Conservation (phyloP, 53 echinoderm and acorn worm species). For the Stichopus horrens region DNA sequence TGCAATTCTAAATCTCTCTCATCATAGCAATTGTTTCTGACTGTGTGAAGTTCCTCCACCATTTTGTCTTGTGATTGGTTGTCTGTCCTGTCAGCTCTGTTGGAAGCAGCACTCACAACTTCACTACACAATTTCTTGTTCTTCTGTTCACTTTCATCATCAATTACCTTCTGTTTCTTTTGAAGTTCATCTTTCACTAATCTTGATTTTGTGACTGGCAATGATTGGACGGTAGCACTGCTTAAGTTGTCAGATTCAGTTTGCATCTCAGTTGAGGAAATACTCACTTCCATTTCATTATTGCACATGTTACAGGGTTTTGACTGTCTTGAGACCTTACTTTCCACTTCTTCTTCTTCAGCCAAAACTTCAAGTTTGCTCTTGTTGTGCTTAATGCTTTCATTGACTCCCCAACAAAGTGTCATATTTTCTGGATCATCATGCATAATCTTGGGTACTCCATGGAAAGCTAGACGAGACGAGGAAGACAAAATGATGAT, state of each 20-base stretch:
- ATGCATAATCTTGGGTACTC: constrained; percentile 77
- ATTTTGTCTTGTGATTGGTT: too few relatives aligned
- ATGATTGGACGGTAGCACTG: too few relatives aligned
- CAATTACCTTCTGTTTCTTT: too few relatives aligned
- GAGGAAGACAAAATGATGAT: constrained; percentile 75
- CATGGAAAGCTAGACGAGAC: constrained; percentile 79
- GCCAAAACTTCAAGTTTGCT: background rate
- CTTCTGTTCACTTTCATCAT: too few relatives aligned
- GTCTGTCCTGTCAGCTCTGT: too few relatives aligned
- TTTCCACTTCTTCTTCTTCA: background rate
- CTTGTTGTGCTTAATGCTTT: background rate
- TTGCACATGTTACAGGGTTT: background rate
- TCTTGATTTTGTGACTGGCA: too few relatives aligned
- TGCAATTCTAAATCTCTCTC: too few relatives aligned
- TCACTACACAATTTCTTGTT: too few relatives aligned
- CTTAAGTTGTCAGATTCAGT: background rate
- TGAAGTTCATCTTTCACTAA: too few relatives aligned
- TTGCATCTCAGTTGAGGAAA: background rate
- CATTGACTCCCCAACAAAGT: constrained; percentile 23
- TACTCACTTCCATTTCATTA: background rate
- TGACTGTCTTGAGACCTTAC: background rate
- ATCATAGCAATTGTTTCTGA: too few relatives aligned
- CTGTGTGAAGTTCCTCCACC: too few relatives aligned
- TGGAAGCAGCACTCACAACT: too few relatives aligned
- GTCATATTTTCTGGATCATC: constrained; percentile 37